Percentiles rank a stretch among this genome's conserved stretches.
Conservation (phyloP, 2,797 vertebrate species). For the Atherinosoma microstoma region DNA sequence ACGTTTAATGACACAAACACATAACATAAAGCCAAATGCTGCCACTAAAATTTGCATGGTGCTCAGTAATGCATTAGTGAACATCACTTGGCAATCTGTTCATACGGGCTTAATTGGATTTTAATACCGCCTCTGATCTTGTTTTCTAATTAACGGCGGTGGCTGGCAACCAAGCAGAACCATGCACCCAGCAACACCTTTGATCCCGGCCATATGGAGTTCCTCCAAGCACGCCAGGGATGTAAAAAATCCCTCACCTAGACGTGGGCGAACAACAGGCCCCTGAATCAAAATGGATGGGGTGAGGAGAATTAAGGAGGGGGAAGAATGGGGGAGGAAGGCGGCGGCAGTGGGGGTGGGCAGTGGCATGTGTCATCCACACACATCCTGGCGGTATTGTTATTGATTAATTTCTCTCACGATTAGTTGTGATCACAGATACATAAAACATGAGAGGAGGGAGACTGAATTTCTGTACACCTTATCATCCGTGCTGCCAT, state of each 20-base stretch:
- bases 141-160: constrained; percentile 89
- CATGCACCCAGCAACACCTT: constrained; percentile 88
- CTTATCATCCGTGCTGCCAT: constrained; percentile 73
- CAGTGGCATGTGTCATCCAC: constrained; percentile 74
- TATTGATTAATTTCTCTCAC: constrained; percentile 87
- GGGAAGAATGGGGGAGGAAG: constrained; percentile 22
- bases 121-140: constrained; percentile 91
- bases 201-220: constrained; percentile 89
- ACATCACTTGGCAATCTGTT: constrained; percentile 99
- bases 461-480: constrained; percentile 78
- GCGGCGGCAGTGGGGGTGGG: constrained; percentile 56
- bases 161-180: constrained; percentile 89
- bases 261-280: constrained; percentile 81
- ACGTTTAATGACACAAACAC: constrained; percentile 79
- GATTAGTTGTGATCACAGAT: constrained; percentile 85
- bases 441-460: constrained; percentile 84
- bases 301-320: constrained; percentile 66
- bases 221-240: constrained; percentile 85
- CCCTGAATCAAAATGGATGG: constrained; percentile 77
- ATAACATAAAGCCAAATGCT: constrained; percentile 85
- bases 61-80: constrained; percentile 99
- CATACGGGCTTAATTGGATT: constrained; percentile 92
- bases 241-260: constrained; percentile 85
- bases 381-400: constrained; percentile 72
- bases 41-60: constrained; percentile 98